phyloP scores from a whole-genome alignment of 2,797 vertebrate species.

The Clarias laeviceps region DNA sequence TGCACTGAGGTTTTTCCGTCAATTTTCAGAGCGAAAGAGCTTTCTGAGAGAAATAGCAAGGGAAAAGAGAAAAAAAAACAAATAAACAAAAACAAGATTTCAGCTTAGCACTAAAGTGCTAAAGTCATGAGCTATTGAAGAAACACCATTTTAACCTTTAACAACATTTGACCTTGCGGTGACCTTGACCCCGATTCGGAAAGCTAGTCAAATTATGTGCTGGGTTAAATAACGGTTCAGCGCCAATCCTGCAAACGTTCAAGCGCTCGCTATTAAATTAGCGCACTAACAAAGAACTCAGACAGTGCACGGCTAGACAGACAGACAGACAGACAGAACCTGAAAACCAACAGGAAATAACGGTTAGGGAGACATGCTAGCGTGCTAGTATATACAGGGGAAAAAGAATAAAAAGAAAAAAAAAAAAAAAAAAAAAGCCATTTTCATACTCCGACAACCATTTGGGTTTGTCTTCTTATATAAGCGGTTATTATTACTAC shows the following conservation, averaged over 20 bases:
- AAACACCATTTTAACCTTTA: no score
- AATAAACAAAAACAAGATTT: conserved; percentile 4
- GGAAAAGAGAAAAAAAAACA: background rate
- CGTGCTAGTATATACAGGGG: background rate
- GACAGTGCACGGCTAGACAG: background rate
- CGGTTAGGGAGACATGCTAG: background rate
- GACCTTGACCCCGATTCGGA: background rate
- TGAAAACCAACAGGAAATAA: background rate
- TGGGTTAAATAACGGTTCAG: background rate
- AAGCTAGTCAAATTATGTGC: background rate
- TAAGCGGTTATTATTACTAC: background rate
- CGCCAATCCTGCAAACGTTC: background rate
- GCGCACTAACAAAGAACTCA: background rate
- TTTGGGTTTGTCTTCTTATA: background rate
- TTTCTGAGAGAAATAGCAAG: conserved; percentile 77
- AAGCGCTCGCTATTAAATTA: background rate
- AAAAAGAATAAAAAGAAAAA: no score
- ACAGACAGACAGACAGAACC: background rate
- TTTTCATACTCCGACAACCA: background rate
- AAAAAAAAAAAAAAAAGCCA: no score
- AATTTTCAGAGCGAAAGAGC: conserved; percentile 87
- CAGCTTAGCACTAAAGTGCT: background rate
- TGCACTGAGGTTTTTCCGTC: conserved; percentile 82
- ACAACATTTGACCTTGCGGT: background rate
- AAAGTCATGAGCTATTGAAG: background rate